phyloP scores from a whole-genome alignment of 2,797 vertebrate species.

The Anolis apletophallus region DNA sequence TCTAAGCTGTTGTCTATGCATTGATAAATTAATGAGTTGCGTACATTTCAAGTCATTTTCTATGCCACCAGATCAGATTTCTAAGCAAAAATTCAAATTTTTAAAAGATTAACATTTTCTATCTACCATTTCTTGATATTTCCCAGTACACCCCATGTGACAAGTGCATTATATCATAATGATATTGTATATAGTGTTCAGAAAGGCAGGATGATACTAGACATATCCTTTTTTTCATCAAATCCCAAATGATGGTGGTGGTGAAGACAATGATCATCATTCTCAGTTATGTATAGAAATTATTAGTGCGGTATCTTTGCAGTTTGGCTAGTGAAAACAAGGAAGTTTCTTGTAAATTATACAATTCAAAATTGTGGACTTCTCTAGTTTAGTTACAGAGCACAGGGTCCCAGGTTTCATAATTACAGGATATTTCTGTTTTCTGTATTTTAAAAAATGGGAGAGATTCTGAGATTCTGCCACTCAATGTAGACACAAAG shows the following conservation, averaged over 20 bases:
- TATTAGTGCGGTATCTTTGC: not conserved
- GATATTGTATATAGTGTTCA: not conserved
- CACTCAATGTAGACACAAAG: no score
- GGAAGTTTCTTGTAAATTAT: not conserved
- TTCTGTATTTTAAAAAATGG: no score
- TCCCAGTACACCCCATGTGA: not conserved
- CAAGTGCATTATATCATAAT: not conserved
- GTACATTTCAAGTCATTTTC: no score
- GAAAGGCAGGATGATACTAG: not conserved
- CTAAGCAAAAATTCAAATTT: not conserved
- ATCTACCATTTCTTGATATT: not conserved
- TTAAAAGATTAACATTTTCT: not conserved
- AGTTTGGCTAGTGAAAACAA: not conserved
- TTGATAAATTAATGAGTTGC: not conserved
- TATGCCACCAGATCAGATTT: not conserved
- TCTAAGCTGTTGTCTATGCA: not conserved
- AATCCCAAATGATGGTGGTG: not conserved
- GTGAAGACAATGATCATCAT: no score
- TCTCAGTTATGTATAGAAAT: not conserved
- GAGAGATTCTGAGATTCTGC: no score
- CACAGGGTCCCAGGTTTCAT: not conserved
- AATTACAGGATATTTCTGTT: not conserved
- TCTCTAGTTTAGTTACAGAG: not conserved
- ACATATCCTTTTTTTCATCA: not conserved
- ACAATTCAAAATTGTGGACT: not conserved